Base-by-base conservation (phyloP, 2,797 vertebrate species). In the Malacoctenus gilli region DNA sequence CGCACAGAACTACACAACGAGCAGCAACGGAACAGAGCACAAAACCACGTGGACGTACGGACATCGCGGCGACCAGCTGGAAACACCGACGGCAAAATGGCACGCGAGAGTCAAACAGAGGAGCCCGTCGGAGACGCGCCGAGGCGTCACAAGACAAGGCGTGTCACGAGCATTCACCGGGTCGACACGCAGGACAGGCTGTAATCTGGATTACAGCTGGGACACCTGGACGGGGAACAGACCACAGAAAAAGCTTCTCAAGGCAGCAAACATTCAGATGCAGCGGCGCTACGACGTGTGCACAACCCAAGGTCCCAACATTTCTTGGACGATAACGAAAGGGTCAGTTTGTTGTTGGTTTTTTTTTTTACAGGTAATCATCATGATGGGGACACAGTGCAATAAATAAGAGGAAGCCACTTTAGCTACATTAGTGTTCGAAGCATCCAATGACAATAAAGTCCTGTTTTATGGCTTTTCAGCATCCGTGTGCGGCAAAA, bases 1-100 rank as follows among this genome's bases (percentile, higher is more conserved):
- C 83, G 70, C 79, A 87, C 77, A 77, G 75, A 63, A 85, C 82
- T 73, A 83, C 66, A 68, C 74, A 86, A 73, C 69, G 61, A 86
- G 80, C 80, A 88, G 85, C 83, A 82, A 77, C 18, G 32, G 59
- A 72, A 83, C 51, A 54, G 71, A 83, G 72, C 67, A 75, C 68
- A 68, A 41, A 68, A 75, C n/a, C 63, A 78, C 47, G 18, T 49
- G 63, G 49, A 75, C 31, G 16, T 28, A 76, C 52, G 41, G 8
- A 57, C 34, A 57, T 40, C 59, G 65, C 65, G 57, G 46, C 35
- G 68, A 40, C 70, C 46, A 69, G 63, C 73, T 75, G 57, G 59
- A 69, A 57, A 72, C 62, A 82, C 52, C 62, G 72, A 76, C 73
- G 78, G 55, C 54, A 65, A 76, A 72, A 55, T 71, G 69, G 65